Conservation (phyloP, 2,797 vertebrate species). For the Bufotes viridis region DNA sequence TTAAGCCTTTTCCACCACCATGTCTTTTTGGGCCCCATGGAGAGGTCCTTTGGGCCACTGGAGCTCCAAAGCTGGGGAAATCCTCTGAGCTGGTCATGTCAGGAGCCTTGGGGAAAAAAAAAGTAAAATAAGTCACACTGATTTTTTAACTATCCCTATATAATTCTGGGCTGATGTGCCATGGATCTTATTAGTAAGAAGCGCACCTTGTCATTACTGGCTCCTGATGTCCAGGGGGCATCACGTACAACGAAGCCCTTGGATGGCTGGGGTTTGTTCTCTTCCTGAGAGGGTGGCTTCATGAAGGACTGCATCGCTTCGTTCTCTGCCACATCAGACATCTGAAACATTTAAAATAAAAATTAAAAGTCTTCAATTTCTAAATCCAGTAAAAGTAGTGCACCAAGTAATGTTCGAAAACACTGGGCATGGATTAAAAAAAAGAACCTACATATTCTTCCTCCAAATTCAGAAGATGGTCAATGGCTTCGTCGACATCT, state of each 20-base stretch:
- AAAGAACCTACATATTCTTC: slow-evolving; percentile 91
- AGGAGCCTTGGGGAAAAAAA: slow-evolving; percentile 80
- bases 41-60: slow-evolving; percentile 89
- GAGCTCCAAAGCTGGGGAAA: slow-evolving; percentile 97
- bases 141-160: background rate
- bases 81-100: slow-evolving; percentile 99
- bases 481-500: slow-evolving; percentile 96
- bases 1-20: slow-evolving; percentile 71
- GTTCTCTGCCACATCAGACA: slow-evolving; percentile 91
- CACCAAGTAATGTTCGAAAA: background rate
- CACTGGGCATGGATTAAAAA: background rate
- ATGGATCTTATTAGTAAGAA: background rate
- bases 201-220: slow-evolving; percentile 86
- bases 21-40: slow-evolving; percentile 99
- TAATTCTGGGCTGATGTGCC: background rate
- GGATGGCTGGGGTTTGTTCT: slow-evolving; percentile 84
- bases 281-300: slow-evolving; percentile 86
- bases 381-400: background rate
- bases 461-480: slow-evolving; percentile 96
- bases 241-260: slow-evolving; percentile 98
- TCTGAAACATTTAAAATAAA: slow-evolving; percentile 71
- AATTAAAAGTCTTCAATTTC: background rate
- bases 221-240: slow-evolving; percentile 88
- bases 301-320: slow-evolving; percentile 92
- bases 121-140: background rate